Percentiles rank a stretch among this genome's conserved stretches.
phyloP scores from a whole-genome alignment of 2,113 vertebrate species.

The Zapornia atra region DNA sequence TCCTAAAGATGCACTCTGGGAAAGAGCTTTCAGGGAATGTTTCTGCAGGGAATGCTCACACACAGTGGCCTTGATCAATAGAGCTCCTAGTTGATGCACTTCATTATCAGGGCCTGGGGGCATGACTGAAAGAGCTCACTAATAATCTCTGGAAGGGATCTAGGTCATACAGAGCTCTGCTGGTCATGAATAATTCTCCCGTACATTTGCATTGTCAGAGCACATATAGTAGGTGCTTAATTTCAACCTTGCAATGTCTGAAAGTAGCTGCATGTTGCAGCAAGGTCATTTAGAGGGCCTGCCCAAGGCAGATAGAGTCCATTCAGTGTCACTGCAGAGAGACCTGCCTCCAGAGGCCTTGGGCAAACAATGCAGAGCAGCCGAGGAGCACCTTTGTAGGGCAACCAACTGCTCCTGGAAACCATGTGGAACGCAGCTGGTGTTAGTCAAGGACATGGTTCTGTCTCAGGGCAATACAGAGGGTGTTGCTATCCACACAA shows the following conservation, averaged over 20 bases:
- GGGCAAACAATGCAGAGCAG: neutral
- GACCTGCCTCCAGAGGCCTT: neutral
- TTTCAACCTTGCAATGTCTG: neutral
- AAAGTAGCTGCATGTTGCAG: neutral
- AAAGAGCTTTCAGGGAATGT: neutral
- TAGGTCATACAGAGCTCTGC: neutral
- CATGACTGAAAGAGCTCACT: neutral
- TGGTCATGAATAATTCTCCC: neutral
- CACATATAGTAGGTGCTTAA: neutral
- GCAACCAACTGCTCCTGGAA: neutral
- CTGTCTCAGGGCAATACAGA: neutral
- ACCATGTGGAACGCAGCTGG: neutral
- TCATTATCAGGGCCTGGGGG: neutral
- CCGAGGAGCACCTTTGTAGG: neutral
- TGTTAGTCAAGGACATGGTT: neutral
- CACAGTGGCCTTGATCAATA: accelerated
- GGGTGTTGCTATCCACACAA: neutral
- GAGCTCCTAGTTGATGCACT: neutral
- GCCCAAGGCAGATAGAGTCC: neutral
- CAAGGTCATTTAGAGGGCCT: neutral
- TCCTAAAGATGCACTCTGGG: neutral
- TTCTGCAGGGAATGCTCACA: accelerated
- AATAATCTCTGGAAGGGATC: neutral
- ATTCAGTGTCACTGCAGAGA: neutral
- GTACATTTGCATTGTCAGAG: neutral